These are phyloP conservation scores for Scytalopus superciliaris DNA, from an alignment of 2,113 vertebrate genomes.

Conservation along the genomic window DNA sequence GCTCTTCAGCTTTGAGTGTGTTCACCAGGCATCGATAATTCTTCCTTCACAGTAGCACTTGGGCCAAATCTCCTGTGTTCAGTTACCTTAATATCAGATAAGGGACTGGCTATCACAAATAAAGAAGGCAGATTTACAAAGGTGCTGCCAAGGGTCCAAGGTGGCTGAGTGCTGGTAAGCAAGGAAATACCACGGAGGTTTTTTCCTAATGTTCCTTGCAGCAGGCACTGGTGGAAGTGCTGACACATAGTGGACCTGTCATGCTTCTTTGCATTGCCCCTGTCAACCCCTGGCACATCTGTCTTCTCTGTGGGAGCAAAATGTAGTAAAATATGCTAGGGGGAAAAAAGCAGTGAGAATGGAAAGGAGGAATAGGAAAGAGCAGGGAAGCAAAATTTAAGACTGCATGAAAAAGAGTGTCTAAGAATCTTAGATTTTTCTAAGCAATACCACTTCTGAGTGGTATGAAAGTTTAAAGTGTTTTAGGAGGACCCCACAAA, in stretches of 20 bases:
- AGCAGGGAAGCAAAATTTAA: not conserved
- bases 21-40: not conserved
- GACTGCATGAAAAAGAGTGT: not conserved
- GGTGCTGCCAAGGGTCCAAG: not conserved
- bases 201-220: not conserved
- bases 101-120: not conserved
- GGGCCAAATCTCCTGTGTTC: not conserved
- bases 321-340: not conserved
- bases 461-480: not conserved
- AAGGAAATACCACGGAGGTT: not conserved
- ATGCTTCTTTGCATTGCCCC: not conserved
- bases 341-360: not conserved
- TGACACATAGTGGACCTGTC: not conserved
- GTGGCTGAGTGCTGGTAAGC: not conserved
- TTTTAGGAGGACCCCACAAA: not conserved
- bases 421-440: not conserved
- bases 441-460: not conserved
- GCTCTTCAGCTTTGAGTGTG: not conserved
- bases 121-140: not conserved
- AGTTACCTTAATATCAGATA: not conserved
- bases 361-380: not conserved
- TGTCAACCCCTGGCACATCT: not conserved
- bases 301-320: not conserved
- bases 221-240: rapidly evolving
- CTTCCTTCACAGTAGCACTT: not conserved